These are phyloP conservation scores for Nerophis lumbriciformis DNA, from an alignment of 2,113 vertebrate genomes.

Conservation along the genomic window DNA sequence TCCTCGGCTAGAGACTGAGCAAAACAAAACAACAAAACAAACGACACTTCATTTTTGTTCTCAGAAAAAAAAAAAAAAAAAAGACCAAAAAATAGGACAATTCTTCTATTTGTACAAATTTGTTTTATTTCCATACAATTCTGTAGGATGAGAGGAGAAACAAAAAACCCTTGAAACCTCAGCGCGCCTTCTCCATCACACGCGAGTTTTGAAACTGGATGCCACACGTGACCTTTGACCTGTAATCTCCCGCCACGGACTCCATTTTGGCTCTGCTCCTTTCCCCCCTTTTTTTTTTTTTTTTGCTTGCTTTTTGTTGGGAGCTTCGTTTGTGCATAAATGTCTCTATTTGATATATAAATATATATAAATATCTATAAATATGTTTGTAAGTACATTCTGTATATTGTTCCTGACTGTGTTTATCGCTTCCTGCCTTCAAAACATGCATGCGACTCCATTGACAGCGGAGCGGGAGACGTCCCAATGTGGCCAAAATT, in stretches of 20 bases:
- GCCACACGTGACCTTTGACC: slow-evolving; percentile 43
- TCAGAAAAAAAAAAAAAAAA: slow-evolving; percentile 64
- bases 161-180: slow-evolving; percentile 87
- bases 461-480: slow-evolving; percentile 56
- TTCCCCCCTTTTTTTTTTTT: slow-evolving; percentile 36
- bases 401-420: slow-evolving; percentile 79
- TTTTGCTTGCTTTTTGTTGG: slow-evolving; percentile 33
- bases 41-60: slow-evolving; percentile 55
- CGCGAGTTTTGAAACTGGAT: slow-evolving; percentile 89
- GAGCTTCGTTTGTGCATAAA: slow-evolving; percentile 72
- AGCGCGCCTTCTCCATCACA: slow-evolving; percentile 82
- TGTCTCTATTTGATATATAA: slow-evolving; percentile 73
- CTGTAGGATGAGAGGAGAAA: slow-evolving; percentile 50
- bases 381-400: slow-evolving; percentile 94
- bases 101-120: slow-evolving; percentile 69
- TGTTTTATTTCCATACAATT: slow-evolving; percentile 76
- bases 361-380: slow-evolving; percentile 79
- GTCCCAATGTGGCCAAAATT: slow-evolving; percentile 32
- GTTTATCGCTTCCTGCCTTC: slow-evolving; percentile 77
- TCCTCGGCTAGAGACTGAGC: slow-evolving; percentile 86
- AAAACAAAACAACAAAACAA: slow-evolving; percentile 42
- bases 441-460: slow-evolving; percentile 77
- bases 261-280: slow-evolving; percentile 50
- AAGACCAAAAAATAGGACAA: slow-evolving; percentile 66
- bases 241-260: slow-evolving; percentile 39